Percentiles rank a stretch among this genome's conserved stretches.
phyloP scores from a whole-genome alignment of 2,797 vertebrate species.

The Adrianichthys oophorus region DNA sequence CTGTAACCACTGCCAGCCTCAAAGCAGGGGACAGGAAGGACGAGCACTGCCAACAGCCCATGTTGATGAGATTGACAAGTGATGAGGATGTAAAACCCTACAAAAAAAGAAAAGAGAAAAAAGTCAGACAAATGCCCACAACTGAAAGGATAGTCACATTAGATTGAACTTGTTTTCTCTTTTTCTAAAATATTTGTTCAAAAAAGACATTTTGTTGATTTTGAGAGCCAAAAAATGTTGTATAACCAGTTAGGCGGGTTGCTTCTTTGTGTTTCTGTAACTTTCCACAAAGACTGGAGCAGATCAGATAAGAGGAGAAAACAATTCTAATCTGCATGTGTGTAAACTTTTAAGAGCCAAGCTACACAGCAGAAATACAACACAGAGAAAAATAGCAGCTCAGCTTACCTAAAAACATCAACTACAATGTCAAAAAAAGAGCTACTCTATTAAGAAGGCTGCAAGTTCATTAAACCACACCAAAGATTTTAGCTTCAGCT shows the following conservation, averaged over 20 bases:
- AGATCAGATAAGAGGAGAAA: too few relatives aligned
- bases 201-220: too few relatives aligned
- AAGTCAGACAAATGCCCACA: not conserved
- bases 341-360: too few relatives aligned
- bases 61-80: slow-evolving; percentile 60
- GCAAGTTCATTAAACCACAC: slow-evolving; percentile 20
- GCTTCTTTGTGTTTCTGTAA: too few relatives aligned
- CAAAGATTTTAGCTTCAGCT: too few relatives aligned
- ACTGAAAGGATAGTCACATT: not conserved
- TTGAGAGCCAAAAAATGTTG: too few relatives aligned
- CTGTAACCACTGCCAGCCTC: slow-evolving; percentile 74
- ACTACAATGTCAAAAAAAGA: slow-evolving; percentile 3
- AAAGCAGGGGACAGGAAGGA: slow-evolving; percentile 71
- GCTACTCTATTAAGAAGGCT: slow-evolving; percentile 3
- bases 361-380: not conserved
- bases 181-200: too few relatives aligned
- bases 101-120: slow-evolving; percentile 23
- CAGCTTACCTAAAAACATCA: not conserved
- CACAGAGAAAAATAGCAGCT: slow-evolving; percentile 6
- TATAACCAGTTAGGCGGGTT: too few relatives aligned
- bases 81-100: slow-evolving; percentile 45
- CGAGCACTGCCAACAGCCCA: slow-evolving; percentile 72
- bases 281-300: too few relatives aligned
- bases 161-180: too few relatives aligned
- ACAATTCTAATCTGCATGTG: too few relatives aligned